Evolutionary conservation across 2,888 invertebrate species (phyloP).

Genomic region (Chymomyza amoena): DNA sequence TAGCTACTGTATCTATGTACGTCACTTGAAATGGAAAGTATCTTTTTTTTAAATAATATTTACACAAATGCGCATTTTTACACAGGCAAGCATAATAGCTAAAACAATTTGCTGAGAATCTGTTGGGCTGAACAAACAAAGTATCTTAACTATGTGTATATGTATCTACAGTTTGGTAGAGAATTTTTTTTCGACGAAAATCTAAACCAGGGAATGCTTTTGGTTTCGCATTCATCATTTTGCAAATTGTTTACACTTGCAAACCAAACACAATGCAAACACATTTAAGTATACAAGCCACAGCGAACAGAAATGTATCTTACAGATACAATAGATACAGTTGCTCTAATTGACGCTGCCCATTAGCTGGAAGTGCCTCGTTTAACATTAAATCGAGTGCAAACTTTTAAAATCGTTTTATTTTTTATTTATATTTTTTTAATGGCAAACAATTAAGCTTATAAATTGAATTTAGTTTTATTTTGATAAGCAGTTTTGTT

Average conservation of each 20-base stretch:
- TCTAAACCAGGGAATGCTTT: too few species aligned
- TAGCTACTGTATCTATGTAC: neutral
- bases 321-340: slow-evolving; percentile 7
- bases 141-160: neutral
- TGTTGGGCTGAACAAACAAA: neutral
- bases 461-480: neutral
- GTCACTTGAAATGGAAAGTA: slow-evolving; percentile 8
- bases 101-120: slow-evolving; percentile 22
- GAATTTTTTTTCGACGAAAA: too few species aligned
- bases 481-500: neutral
- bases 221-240: neutral
- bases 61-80: slow-evolving; percentile 33
- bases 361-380: slow-evolving; percentile 11
- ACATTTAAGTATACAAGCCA: neutral
- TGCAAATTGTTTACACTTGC: neutral
- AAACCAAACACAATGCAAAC: neutral
- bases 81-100: neutral
- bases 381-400: neutral
- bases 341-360: neutral
- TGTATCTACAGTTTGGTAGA: neutral
- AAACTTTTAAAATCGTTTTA: slow-evolving; percentile 18
- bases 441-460: slow-evolving; percentile 28
- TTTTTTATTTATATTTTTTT: slow-evolving; percentile 10
- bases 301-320: neutral
- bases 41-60: slow-evolving; percentile 31